These are phyloP conservation scores for Apogon talboti DNA, from an alignment of 2,797 vertebrate genomes.

Conservation along the genomic window DNA sequence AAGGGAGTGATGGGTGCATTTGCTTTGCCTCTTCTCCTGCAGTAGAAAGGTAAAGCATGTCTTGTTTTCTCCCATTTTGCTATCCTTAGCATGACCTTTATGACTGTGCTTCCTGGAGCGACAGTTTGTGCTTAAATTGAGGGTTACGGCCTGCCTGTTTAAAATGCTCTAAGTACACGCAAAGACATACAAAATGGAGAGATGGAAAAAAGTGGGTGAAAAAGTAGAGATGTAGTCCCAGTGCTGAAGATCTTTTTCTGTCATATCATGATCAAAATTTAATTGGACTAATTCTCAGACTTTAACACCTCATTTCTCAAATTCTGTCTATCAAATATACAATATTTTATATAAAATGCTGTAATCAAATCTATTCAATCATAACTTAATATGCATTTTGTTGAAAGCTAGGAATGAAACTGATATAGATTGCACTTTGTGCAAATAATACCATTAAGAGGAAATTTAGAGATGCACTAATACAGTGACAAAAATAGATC, in stretches of 20 bases:
- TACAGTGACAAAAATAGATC: neutral
- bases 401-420: no score
- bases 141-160: conserved; percentile 65
- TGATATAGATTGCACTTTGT: no score
- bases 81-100: conserved; percentile 75
- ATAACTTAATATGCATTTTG: no score
- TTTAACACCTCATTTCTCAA: neutral
- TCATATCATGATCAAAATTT: neutral
- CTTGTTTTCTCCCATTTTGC: conserved; percentile 47
- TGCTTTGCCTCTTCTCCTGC: conserved; percentile 40
- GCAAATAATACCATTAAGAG: no score
- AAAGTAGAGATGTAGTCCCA: neutral
- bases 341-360: no score
- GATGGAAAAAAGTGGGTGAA: neutral
- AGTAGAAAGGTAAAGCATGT: conserved; percentile 61
- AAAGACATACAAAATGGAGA: conserved; percentile 18
- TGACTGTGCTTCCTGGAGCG: conserved; percentile 54
- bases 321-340: neutral
- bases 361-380: no score
- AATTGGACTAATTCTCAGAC: neutral
- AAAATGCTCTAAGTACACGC: conserved; percentile 56
- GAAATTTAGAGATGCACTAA: neutral
- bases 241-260: neutral
- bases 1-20: conserved; percentile 42
- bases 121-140: conserved; percentile 66